phyloP scores from a whole-genome alignment of 2,113 vertebrate genomes.

The Apeltes quadracus region DNA sequence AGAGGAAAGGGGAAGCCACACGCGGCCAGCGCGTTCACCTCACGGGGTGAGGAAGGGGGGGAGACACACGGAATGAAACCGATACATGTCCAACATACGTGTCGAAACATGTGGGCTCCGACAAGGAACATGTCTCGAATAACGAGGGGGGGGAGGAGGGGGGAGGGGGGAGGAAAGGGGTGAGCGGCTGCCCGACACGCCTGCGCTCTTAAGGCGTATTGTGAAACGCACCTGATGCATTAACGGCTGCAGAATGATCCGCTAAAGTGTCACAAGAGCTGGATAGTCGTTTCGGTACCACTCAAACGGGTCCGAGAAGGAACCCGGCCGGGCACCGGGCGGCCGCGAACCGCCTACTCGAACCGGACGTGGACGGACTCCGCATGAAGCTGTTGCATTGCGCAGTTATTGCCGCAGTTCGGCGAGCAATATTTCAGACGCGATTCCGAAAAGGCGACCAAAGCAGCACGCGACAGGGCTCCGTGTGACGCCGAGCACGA shows the following conservation, averaged over 20 bases:
- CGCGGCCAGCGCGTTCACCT: background rate
- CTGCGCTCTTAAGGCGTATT: conserved; percentile 41
- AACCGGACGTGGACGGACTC: conserved; percentile 11
- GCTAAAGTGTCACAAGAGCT: conserved; percentile 50
- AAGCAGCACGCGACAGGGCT: background rate
- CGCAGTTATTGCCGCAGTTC: conserved; percentile 70
- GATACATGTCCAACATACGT: background rate
- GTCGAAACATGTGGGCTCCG: background rate
- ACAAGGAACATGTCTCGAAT: background rate
- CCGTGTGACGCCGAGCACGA: background rate
- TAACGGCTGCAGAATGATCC: conserved; percentile 39
- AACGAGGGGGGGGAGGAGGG: background rate
- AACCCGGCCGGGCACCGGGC: conserved; percentile 34
- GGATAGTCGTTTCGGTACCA: conserved; percentile 5
- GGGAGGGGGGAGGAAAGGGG: background rate
- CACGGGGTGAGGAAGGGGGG: background rate
- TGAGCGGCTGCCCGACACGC: conserved; percentile 34
- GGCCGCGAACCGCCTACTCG: conserved; percentile 27
- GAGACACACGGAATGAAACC: background rate
- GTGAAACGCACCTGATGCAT: conserved; percentile 25
- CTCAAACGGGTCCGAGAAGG: conserved; percentile 38
- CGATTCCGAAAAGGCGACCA: background rate
- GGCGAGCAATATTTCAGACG: background rate
- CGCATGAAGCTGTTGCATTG: conserved; percentile 53
- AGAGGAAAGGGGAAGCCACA: conserved; percentile 21